Conservation (phyloP, 2,797 vertebrate genomes). For the Brachyrhaphis roseni region DNA sequence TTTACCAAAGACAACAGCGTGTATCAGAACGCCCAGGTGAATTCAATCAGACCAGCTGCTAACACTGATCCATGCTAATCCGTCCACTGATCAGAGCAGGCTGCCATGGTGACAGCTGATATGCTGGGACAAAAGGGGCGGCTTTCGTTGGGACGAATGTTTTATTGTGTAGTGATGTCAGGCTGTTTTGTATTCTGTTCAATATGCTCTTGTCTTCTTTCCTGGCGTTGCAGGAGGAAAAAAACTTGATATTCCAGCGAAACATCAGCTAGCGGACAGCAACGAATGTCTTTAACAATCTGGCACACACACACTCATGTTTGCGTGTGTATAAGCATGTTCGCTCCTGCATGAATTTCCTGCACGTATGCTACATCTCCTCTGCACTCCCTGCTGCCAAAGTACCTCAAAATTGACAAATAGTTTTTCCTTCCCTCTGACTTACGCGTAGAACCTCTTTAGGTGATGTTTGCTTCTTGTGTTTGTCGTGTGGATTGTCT, state of each 20-base stretch:
- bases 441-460: constrained; percentile 11
- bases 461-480: neutral
- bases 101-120: constrained; percentile 46
- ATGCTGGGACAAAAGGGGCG: constrained; percentile 34
- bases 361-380: neutral
- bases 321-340: neutral
- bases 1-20: constrained; percentile 59
- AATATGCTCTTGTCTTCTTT: constrained; percentile 12
- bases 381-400: neutral
- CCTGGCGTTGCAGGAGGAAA: neutral
- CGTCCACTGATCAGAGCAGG: constrained; percentile 42
- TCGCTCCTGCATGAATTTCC: neutral
- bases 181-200: constrained; percentile 19
- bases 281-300: neutral
- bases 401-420: constrained; percentile 11
- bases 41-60: constrained; percentile 48
- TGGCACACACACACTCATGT: neutral
- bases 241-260: constrained; percentile 2
- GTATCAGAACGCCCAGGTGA: constrained; percentile 38
- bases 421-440: constrained; percentile 13
- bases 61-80: constrained; percentile 66
- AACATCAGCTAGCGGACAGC: constrained; percentile 15
- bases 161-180: constrained; percentile 6
- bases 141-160: constrained; percentile 25
- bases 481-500: neutral